phyloP scores from a whole-genome alignment of 2,797 vertebrate species.

The Monodelphis domestica region DNA sequence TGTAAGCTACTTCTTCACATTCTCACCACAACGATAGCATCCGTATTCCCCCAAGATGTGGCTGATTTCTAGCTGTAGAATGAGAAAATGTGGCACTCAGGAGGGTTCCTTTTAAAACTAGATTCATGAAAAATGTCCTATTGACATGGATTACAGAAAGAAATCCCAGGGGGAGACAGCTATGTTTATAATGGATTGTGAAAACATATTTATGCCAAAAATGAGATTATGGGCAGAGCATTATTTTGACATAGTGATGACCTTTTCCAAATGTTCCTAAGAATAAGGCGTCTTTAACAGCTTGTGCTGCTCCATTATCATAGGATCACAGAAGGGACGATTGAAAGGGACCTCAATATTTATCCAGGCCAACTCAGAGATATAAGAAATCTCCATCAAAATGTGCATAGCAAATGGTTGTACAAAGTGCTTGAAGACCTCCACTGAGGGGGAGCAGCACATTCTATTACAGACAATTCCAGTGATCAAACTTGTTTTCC shows the following conservation, averaged over 20 bases:
- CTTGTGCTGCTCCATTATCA: neutral
- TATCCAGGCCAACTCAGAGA: neutral
- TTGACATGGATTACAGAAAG: conserved; percentile 28
- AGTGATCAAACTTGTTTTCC: neutral
- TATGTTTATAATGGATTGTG: conserved; percentile 35
- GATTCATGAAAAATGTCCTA: conserved; percentile 8
- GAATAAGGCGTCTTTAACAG: neutral
- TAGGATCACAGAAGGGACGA: neutral
- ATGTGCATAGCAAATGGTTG: no score
- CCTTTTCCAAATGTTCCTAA: neutral
- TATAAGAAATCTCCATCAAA: neutral
- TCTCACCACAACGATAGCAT: conserved; percentile 56
- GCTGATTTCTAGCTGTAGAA: conserved; percentile 20
- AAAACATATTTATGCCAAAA: conserved; percentile 34
- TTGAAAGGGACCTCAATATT: neutral
- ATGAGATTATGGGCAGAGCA: neutral
- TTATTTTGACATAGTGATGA: conserved; percentile 5
- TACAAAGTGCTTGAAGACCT: neutral
- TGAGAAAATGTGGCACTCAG: conserved; percentile 4
- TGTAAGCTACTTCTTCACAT: conserved; percentile 34
- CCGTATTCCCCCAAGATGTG: conserved; percentile 51
- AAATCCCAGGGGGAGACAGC: conserved; percentile 24
- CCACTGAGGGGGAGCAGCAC: neutral
- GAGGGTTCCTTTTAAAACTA: neutral
- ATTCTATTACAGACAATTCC: neutral